Percentiles rank a stretch among this genome's conserved stretches.
Evolutionary conservation across 2,888 invertebrate species (phyloP).

Genomic region (Melanargia galathea): DNA sequence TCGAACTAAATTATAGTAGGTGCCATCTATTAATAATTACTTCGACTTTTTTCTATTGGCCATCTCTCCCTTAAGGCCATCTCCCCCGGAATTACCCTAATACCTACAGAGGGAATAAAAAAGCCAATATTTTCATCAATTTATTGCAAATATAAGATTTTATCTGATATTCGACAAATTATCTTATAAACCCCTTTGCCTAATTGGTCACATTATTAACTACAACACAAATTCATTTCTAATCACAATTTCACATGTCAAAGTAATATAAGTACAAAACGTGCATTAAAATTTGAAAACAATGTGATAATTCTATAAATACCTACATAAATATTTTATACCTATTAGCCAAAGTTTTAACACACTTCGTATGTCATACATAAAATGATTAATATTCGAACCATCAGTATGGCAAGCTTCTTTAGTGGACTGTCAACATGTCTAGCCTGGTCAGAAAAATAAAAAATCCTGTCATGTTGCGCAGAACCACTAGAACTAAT

Average conservation of each 20-base stretch:
- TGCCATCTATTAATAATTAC: too few species aligned
- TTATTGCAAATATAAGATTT: constrained; percentile 47
- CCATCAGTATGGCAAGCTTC: constrained; percentile 10
- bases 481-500: too few species aligned
- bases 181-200: constrained; percentile 54
- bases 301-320: not conserved
- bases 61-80: too few species aligned
- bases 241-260: constrained; percentile 18
- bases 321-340: not conserved
- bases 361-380: not conserved
- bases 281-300: constrained; percentile 14
- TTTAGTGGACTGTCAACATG: not conserved
- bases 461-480: too few species aligned
- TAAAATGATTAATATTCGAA: too few species aligned
- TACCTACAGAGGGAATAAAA: constrained; percentile 23
- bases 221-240: constrained; percentile 31
- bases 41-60: too few species aligned
- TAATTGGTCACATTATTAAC: constrained; percentile 60
- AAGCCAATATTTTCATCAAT: constrained; percentile 27
- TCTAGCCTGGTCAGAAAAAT: too few species aligned
- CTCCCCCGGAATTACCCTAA: too few species aligned
- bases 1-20: too few species aligned
- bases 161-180: constrained; percentile 41
- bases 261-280: not conserved
- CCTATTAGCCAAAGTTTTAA: not conserved